A percentile compares a stretch with the other conserved stretches of the same genome.
These are phyloP conservation scores for Platyura marginata DNA, from an alignment of 1,140 invertebrate species.

Conservation along the genomic window DNA sequence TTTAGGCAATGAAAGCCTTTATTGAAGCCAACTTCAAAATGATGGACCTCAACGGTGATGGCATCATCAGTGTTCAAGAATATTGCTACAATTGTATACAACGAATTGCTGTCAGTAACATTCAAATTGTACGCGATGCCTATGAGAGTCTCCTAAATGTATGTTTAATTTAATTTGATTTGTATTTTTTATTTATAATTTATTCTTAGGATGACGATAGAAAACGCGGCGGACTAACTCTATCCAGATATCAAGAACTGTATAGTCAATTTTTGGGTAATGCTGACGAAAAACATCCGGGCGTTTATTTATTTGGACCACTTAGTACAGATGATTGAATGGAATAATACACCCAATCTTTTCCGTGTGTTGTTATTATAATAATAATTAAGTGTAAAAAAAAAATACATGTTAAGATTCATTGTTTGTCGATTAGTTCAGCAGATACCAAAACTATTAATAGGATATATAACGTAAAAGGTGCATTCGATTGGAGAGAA, in stretches of 20 bases:
- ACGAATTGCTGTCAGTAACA: conserved; percentile 53
- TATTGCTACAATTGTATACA: conserved; percentile 65
- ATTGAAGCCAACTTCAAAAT: conserved; percentile 66
- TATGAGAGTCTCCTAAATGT: conserved; percentile 58
- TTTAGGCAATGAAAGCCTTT: conserved; percentile 55
- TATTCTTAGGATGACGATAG: conserved; percentile 65
- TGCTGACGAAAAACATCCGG: conserved; percentile 41
- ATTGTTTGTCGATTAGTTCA: too few relatives aligned
- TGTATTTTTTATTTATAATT: neutral
- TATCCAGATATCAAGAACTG: conserved; percentile 60
- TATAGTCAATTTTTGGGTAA: conserved; percentile 67
- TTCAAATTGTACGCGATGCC: conserved; percentile 54
- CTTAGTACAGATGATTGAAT: conserved; percentile 22
- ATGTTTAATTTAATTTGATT: conserved; percentile 27
- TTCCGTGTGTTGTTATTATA: too few relatives aligned
- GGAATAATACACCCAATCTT: too few relatives aligned
- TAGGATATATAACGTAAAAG: too few relatives aligned
- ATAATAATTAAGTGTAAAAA: too few relatives aligned
- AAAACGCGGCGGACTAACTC: conserved; percentile 50
- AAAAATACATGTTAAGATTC: too few relatives aligned
- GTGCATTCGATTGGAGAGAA: too few relatives aligned
- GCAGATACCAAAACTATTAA: too few relatives aligned
- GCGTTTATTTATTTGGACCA: conserved; percentile 62
- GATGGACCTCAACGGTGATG: conserved; percentile 62
- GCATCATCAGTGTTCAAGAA: conserved; percentile 56